phyloP scores from a whole-genome alignment of 2,113 vertebrate genomes.

The Cygnus atratus region DNA sequence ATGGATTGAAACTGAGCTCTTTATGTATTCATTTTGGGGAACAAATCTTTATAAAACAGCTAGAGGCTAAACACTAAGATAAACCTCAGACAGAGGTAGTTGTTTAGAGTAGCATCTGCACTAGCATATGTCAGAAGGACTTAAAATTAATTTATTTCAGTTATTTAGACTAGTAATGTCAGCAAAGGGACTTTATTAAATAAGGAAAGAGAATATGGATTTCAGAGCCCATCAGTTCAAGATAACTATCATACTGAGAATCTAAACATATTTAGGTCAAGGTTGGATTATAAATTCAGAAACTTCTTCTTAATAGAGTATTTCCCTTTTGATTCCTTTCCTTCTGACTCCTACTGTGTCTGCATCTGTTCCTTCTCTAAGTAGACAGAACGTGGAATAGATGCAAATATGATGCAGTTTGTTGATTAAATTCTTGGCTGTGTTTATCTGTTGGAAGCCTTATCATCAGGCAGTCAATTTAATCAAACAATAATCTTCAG shows the following conservation, averaged over 20 bases:
- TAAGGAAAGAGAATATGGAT: neutral
- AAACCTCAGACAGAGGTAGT: neutral
- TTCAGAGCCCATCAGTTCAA: neutral
- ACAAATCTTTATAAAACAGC: conserved; percentile 14
- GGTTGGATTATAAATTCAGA: conserved; percentile 64
- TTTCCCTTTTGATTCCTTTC: conserved; percentile 57
- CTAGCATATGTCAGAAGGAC: conserved; percentile 43
- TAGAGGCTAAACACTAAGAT: conserved; percentile 1
- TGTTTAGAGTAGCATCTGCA: conserved; percentile 43
- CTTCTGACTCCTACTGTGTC: conserved; percentile 52
- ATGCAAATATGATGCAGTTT: conserved; percentile 64
- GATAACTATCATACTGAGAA: neutral
- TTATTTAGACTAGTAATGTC: conserved; percentile 19
- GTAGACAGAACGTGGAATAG: conserved; percentile 45
- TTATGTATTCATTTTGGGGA: neutral
- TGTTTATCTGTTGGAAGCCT: conserved; percentile 53
- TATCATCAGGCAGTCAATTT: conserved; percentile 42
- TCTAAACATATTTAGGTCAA: conserved; percentile 63
- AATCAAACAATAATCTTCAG: conserved; percentile 66
- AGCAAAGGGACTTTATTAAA: neutral
- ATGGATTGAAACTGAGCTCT: neutral
- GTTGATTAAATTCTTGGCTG: conserved; percentile 67
- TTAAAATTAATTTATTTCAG: conserved; percentile 34
- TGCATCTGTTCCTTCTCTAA: conserved; percentile 66
- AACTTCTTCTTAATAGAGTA: conserved; percentile 47